phyloP scores from a whole-genome alignment of 2,888 invertebrate genomes.

The Stramonita haemastoma region DNA sequence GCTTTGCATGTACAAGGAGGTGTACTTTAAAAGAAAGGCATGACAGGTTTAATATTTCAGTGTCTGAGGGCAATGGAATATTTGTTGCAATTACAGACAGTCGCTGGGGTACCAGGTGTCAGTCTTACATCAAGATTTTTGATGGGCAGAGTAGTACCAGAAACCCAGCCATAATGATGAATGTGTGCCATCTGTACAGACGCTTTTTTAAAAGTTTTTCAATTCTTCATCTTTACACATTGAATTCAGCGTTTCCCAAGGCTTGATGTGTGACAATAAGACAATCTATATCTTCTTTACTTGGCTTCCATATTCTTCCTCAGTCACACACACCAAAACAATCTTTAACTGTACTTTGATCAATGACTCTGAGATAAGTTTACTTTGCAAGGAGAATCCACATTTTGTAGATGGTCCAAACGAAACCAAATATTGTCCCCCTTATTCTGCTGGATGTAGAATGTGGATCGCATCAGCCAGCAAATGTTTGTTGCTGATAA shows the following conservation, averaged over 20 bases:
- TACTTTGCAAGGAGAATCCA: background rate
- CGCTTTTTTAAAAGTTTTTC: background rate
- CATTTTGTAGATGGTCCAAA: background rate
- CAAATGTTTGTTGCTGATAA: background rate
- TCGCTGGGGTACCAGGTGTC: background rate
- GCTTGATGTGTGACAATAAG: background rate
- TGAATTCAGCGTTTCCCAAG: background rate
- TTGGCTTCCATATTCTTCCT: background rate
- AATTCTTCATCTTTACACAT: background rate
- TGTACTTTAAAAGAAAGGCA: background rate
- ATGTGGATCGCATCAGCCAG: background rate
- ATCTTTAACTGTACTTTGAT: background rate
- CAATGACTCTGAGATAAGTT: too few species aligned
- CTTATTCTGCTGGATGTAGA: background rate
- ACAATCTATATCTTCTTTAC: background rate
- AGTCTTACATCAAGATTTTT: background rate
- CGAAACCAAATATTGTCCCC: constrained; percentile 6
- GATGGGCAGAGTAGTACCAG: too few species aligned
- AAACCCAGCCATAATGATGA: background rate
- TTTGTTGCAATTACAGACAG: background rate
- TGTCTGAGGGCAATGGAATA: background rate
- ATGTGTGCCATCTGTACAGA: too few species aligned
- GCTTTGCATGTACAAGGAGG: background rate
- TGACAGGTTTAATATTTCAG: background rate
- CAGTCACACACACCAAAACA: too few species aligned